Conservation (phyloP, 2,113 vertebrate species). For the Anser brachyrhynchus region DNA sequence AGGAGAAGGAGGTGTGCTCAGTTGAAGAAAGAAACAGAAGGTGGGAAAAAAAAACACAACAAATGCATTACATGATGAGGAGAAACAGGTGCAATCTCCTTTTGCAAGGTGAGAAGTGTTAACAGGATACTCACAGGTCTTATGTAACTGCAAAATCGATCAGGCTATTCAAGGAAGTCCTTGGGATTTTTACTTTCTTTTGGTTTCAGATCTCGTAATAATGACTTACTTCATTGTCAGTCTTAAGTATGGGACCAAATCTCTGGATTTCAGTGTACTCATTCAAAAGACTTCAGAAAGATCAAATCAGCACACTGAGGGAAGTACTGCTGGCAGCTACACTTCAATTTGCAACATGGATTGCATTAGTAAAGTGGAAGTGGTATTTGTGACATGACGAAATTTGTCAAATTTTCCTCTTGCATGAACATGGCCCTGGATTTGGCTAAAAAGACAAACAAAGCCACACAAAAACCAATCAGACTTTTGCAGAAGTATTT, state of each 20-base stretch:
- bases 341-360: not conserved
- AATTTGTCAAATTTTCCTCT: not conserved
- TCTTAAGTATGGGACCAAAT: not conserved
- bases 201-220: not conserved
- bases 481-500: not conserved
- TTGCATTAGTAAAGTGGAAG: not conserved
- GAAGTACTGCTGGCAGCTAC: not conserved
- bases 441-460: not conserved
- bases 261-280: not conserved
- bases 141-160: not conserved
- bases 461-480: not conserved
- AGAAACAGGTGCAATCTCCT: constrained; percentile 19
- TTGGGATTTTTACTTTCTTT: not conserved
- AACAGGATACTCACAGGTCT: not conserved
- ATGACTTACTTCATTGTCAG: not conserved
- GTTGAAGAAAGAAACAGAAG: constrained; percentile 4
- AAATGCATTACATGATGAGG: not conserved
- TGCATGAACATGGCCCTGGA: not conserved
- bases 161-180: not conserved
- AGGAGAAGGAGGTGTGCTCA: not conserved
- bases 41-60: not conserved
- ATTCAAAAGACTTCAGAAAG: not conserved
- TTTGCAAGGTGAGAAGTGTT: constrained; percentile 37
- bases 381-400: not conserved
- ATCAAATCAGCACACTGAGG: not conserved